Conservation (phyloP, 2,113 vertebrate genomes). For the Grus americana region DNA sequence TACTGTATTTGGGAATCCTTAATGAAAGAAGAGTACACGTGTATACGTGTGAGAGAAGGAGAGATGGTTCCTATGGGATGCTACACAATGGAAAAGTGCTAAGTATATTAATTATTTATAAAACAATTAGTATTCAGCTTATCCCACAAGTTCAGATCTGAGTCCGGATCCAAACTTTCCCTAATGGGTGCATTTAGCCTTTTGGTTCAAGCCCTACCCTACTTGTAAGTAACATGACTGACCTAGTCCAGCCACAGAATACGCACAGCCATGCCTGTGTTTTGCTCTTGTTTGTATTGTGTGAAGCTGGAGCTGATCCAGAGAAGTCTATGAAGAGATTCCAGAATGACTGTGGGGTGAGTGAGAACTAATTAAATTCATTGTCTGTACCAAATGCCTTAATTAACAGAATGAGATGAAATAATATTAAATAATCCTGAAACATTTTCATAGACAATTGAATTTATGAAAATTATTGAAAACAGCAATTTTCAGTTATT, state of each 20-base stretch:
- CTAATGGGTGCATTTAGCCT: background rate
- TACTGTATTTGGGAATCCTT: background rate
- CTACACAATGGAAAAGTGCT: background rate
- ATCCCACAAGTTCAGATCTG: background rate
- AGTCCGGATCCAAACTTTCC: background rate
- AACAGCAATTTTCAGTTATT: background rate
- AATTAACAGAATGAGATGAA: background rate
- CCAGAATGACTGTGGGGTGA: background rate
- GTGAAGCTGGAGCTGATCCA: background rate
- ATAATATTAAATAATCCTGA: background rate
- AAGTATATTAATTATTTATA: conserved; percentile 44
- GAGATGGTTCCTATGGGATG: conserved; percentile 4
- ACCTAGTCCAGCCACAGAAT: background rate
- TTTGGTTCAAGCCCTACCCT: background rate
- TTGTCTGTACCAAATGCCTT: background rate
- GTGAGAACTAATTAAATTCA: background rate
- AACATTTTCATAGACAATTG: background rate
- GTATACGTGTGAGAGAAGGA: background rate
- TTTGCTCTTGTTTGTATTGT: background rate
- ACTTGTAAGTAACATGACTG: background rate
- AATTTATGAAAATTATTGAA: background rate
- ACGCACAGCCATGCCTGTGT: background rate
- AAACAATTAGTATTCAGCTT: conserved; percentile 16
- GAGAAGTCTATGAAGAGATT: background rate
- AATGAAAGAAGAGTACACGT: background rate